Evolutionary conservation across 2,888 invertebrate species (phyloP).

Genomic region (Odontocolon sp.): DNA sequence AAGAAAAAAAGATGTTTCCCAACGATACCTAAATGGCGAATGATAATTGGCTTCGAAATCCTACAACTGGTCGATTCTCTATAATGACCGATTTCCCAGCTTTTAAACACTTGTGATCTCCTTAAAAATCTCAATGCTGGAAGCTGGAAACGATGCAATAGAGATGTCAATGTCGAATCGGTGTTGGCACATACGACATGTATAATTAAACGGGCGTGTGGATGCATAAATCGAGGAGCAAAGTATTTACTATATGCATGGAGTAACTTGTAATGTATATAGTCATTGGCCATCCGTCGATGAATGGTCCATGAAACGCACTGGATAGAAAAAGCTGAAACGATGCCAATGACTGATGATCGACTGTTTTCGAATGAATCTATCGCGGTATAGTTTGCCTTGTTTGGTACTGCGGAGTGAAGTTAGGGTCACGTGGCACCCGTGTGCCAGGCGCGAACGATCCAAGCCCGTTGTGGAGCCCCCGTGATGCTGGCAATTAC

Average conservation of each 20-base stretch:
- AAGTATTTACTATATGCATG: background rate
- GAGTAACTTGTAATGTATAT: background rate
- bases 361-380: too few species aligned
- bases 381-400: too few species aligned
- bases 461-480: conserved; percentile 68
- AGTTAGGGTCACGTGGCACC: conserved; percentile 75
- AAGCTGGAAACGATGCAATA: conserved; percentile 61
- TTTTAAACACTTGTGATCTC: conserved; percentile 10
- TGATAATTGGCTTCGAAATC: too few species aligned
- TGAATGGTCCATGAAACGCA: too few species aligned
- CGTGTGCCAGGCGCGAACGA: conserved; percentile 58
- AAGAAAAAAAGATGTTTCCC: too few species aligned
- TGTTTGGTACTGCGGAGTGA: conserved; percentile 18
- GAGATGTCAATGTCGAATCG: conserved; percentile 63
- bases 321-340: too few species aligned
- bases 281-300: too few species aligned
- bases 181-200: conserved; percentile 71
- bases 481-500: conserved; percentile 80
- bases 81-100: too few species aligned
- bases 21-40: too few species aligned
- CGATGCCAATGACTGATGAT: too few species aligned
- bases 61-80: too few species aligned
- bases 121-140: background rate
- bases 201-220: conserved; percentile 78
- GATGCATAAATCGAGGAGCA: conserved; percentile 38